Evolutionary conservation across 2,113 vertebrate genomes (phyloP), one percentile per base, ranked within the genome.

Genomic region (Siniperca chuatsi): DNA sequence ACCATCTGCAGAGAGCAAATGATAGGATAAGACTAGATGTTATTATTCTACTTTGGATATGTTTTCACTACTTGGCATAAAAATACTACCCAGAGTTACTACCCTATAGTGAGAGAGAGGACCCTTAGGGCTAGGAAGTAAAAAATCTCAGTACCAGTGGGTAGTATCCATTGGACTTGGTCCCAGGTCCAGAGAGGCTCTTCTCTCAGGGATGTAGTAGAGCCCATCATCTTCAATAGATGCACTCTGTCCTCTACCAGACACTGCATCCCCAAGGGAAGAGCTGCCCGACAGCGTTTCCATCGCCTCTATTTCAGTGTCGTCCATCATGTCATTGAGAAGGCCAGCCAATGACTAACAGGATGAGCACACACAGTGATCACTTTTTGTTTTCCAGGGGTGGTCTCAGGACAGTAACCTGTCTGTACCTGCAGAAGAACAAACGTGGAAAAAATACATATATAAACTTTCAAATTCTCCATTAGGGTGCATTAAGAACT

Each of bases 201-300:
- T 89, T 76, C 87, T 89, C 21, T 86, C 81, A 37, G 91, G 91
- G 25, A 92, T 88, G 79, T 93, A 93, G 76, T 54, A 91, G 1
- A 91, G 4, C 0, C 46, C 68, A 0, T 92, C 93, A 10, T 67
- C 91, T 8, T 83, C 87, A 16, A 62, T 0, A 52, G 21, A 0
- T 9, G 0, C n/a, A 35, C 6, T 48, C 11, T 57, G 33, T 46
- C 23, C 78, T 80, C 90, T 65, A 29, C 29, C 87, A 46, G 91
- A 93, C 52, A 35, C 86, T 3, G 79, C 87, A 0, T 93, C 86
- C 48, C 89, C 88, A n/a, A 83, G 5, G 23, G 88, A 91, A 48
- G 86, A 78, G 67, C 57, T 55, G 18, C 29, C 78, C 12, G 78
- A 52, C 4, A 2, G 2, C 0, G 18, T 33, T 35, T 0, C 46